Evolutionary conservation across 1,140 invertebrate genomes (phyloP), one percentile per base, ranked within the genome.

Genomic region (Euura saliciscinereae): DNA sequence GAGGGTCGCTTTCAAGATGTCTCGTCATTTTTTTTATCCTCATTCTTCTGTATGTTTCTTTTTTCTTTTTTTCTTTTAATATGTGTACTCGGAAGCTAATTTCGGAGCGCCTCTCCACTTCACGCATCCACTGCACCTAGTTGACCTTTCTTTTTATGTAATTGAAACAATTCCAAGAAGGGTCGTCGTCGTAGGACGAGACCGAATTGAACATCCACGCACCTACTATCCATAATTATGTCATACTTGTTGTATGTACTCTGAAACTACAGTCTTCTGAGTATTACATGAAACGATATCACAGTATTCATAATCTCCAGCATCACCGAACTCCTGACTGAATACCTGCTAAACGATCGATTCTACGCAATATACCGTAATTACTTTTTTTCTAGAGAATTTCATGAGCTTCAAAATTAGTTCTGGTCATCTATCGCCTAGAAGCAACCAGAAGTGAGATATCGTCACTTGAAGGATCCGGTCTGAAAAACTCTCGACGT

Each of bases 131-230:
- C 51, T n/a, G 28, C 13, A 59, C 51, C 13, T 59, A 59, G 8
- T 59, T 59, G 51, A 59, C 51, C 51, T 59, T n/a, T 59, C 51
- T 8, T 59, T 59, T n/a, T n/a, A n/a, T 59, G 51, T 59, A 59
- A 59, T 59, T 59, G 51, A 59, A 59, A 59, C 51, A 59, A 59
- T 59, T 59, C 13, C 8, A 6, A 59, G 51, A 59, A 59, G 51
- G 51, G 6, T n/a, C 51, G 13, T n/a, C 51, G 51, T 59, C 51
- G 51, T 11, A 8, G 8, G 51, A n/a, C 13, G 51, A n/a, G 10
- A 11, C 13, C 10, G 13, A 59, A 59, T n/a, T n/a, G 5, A 59
- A 8, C 8, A 59, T 59, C 13, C 51, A 59, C 13, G 13, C 51
- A 28, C 28, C 28, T 28, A 28, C 28, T 28, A 28, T 28, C 28